phyloP scores from a whole-genome alignment of 2,797 vertebrate species.

The Psittacula derbiana region DNA sequence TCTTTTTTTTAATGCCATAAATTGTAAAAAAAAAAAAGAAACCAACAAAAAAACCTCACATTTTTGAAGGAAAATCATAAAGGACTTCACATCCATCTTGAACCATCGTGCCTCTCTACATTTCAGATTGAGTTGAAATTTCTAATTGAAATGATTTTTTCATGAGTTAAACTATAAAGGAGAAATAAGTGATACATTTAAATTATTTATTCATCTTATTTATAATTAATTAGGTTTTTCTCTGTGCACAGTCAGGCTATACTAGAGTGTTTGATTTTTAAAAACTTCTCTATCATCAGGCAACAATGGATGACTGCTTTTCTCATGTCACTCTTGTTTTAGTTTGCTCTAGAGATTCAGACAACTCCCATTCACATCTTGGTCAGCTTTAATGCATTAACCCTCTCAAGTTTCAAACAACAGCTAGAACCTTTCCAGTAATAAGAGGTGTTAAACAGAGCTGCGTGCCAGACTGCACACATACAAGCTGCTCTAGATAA shows the following conservation, averaged over 20 bases:
- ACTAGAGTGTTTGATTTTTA: conserved; percentile 74
- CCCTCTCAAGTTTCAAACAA: background rate
- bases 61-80: conserved; percentile 64
- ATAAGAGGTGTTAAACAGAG: background rate
- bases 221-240: conserved; percentile 88
- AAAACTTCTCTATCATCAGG: conserved; percentile 63
- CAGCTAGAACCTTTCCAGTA: background rate
- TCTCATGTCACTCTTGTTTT: conserved; percentile 45
- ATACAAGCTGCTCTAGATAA: background rate
- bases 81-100: conserved; percentile 78
- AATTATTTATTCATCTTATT: conserved; percentile 93
- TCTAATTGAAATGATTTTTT: conserved; percentile 96
- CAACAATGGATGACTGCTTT: conserved; percentile 64
- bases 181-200: conserved; percentile 91
- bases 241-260: conserved; percentile 69
- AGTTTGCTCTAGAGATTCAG: conserved; percentile 48
- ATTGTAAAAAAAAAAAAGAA: conserved; percentile 43
- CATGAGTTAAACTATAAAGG: conserved; percentile 89
- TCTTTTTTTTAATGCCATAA: conserved; percentile 58
- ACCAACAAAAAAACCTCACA: conserved; percentile 49
- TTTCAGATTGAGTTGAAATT: conserved; percentile 84
- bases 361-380: conserved; percentile 45
- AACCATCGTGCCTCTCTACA: conserved; percentile 68
- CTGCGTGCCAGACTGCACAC: background rate
- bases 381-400: conserved; percentile 40